Conservation (phyloP, 2,888 invertebrate species). For the Cheilosia soror region DNA sequence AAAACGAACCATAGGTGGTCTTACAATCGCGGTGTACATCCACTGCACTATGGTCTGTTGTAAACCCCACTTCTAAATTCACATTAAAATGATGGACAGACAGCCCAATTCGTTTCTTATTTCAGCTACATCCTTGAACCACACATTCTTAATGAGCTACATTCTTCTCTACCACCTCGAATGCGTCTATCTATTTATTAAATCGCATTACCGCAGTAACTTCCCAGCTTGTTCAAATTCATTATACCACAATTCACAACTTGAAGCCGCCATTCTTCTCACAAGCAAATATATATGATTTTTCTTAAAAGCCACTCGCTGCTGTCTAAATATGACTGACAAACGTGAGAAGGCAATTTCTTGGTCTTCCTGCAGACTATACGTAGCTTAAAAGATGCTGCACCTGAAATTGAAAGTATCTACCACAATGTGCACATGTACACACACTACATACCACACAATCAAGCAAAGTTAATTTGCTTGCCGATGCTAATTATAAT, state of each 20-base stretch:
- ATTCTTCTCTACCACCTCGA: no score
- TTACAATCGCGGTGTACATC: no score
- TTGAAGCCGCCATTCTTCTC: slow-evolving; percentile 3
- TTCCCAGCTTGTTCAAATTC: slow-evolving; percentile 14
- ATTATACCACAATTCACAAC: slow-evolving; percentile 15
- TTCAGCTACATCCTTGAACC: no score
- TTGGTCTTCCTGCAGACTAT: neutral
- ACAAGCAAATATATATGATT: neutral
- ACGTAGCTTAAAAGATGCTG: neutral
- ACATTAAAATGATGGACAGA: no score
- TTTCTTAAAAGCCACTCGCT: slow-evolving; percentile 27
- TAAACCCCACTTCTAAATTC: no score
- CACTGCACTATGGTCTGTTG: no score
- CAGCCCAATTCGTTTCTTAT: no score
- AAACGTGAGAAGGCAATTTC: slow-evolving; percentile 50
- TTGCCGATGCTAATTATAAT: slow-evolving; percentile 46
- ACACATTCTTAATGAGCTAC: no score
- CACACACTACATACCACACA: neutral
- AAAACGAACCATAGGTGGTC: no score
- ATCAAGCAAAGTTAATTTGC: slow-evolving; percentile 44
- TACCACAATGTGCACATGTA: slow-evolving; percentile 6
- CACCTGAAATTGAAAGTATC: slow-evolving; percentile 1
- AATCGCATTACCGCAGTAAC: neutral
- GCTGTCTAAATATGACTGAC: slow-evolving; percentile 36
- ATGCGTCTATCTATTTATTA: neutral